phyloP scores from a whole-genome alignment of 2,888 invertebrate species.

The Dasysyrphus tricinctus region DNA sequence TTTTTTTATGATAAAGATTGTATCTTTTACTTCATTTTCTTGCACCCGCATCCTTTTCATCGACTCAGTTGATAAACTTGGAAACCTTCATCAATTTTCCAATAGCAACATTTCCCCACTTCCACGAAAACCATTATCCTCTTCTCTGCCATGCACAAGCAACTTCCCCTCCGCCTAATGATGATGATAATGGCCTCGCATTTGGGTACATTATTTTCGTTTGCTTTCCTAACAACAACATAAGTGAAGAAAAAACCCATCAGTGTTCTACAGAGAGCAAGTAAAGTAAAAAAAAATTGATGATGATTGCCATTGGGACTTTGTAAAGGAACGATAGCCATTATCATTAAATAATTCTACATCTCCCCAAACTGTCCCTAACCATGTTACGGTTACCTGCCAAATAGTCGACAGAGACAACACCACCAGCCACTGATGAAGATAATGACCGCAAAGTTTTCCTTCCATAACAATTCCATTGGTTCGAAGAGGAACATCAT shows the following conservation, averaged over 20 bases:
- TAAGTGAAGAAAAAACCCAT: conserved; percentile 46
- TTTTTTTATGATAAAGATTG: conserved; percentile 10
- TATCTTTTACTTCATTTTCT: conserved; percentile 4
- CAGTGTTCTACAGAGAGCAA: conserved; percentile 41
- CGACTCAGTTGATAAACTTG: background rate
- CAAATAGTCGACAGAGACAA: conserved; percentile 49
- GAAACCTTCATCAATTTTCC: conserved; percentile 50
- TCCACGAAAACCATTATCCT: conserved; percentile 73
- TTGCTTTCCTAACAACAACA: conserved; percentile 16
- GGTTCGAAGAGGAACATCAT: conserved; percentile 74
- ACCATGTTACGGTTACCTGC: background rate
- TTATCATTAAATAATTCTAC: conserved; percentile 62
- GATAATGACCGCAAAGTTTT: conserved; percentile 57
- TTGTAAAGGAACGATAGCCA: conserved; percentile 54
- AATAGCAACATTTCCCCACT: conserved; percentile 56
- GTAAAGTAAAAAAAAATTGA: conserved; percentile 48
- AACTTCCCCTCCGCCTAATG: conserved; percentile 71
- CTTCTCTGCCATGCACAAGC: conserved; percentile 49
- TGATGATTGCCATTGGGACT: conserved; percentile 60
- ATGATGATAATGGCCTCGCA: conserved; percentile 72
- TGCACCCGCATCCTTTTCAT: conserved; percentile 9
- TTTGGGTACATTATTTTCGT: conserved; percentile 57
- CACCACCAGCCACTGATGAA: conserved; percentile 39
- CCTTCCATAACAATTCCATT: conserved; percentile 50
- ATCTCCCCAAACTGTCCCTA: conserved; percentile 22